Base-by-base conservation (phyloP, 35 echinoderm and acorn worm genomes). In the Patiria miniata region DNA sequence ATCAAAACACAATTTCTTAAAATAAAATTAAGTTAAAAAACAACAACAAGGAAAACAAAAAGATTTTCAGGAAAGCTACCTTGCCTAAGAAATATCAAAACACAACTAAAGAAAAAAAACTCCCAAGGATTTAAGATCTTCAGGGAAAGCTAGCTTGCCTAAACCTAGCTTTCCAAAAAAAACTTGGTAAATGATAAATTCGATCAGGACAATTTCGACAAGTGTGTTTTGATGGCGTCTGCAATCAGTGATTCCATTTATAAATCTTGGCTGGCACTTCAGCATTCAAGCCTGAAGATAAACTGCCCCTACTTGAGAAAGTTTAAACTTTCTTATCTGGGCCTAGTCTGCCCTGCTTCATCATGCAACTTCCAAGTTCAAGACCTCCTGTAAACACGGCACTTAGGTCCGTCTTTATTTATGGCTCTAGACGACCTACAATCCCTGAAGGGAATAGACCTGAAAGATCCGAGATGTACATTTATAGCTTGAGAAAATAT, bases 391-490 rank as follows among this genome's bases (percentile, higher is more conserved):
- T 73, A 73, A 73, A 73, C 65, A 73, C 0, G 29, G 65, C 65
- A 73, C 65, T 73, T 73, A 36, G 65, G 29, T 23, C 0, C 29
- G 0, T 5, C 65, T 73, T 32, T 73, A 73, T 73, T 73, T 73
- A 73, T 73, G 34, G 65, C 19, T 73, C 65, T 73, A 73, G 65
- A 73, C 65, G 65, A 18, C 65, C 21, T 14, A 21, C 58, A 73
- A 9, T 14, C 42, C 34, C 14, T 32, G 57, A 60, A 26, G 3
- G 19, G 19, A 18, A 60, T n/a, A 26, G 19, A 60, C 57, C 57
- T 60, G 57, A n/a, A 60, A 26, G 28, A n/a, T n/a, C 57, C 19
- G 19, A n/a, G 57, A 60, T n/a, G 57, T 18, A 60, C 56, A 4
- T 60, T 18, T n/a, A 60, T 14, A 26, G 54, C 19, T 26, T 60